phyloP scores from a whole-genome alignment of 2,888 invertebrate species.

The Habroteleia sp. region DNA sequence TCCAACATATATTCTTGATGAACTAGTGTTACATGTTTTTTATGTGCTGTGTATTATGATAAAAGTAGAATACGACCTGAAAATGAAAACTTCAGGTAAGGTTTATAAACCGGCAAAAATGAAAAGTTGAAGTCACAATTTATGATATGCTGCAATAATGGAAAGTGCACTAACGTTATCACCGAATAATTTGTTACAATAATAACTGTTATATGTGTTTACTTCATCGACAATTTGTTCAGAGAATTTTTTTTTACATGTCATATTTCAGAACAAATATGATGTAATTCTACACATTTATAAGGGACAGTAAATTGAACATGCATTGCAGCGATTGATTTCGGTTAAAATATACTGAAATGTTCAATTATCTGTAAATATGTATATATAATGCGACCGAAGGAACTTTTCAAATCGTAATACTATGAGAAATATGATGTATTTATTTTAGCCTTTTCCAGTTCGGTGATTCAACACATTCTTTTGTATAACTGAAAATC shows the following conservation, averaged over 20 bases:
- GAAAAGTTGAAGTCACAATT: conserved; percentile 33
- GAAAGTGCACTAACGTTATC: conserved; percentile 4
- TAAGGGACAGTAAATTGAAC: too few relatives aligned
- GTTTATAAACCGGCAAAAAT: conserved; percentile 12
- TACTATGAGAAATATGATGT: neutral
- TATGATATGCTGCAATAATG: conserved; percentile 18
- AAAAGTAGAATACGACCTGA: conserved; percentile 29
- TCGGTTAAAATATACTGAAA: too few relatives aligned
- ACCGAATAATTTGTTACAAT: conserved; percentile 36
- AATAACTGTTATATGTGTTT: too few relatives aligned
- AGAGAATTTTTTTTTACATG: too few relatives aligned
- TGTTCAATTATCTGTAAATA: too few relatives aligned
- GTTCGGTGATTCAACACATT: conserved; percentile 12
- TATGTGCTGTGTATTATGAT: conserved; percentile 35
- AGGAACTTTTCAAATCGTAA: conserved; percentile 2
- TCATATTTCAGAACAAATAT: too few relatives aligned
- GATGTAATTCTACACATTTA: too few relatives aligned
- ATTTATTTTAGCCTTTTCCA: neutral
- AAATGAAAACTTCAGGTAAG: conserved; percentile 20
- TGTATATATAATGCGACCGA: too few relatives aligned
- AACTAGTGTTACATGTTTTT: conserved; percentile 35
- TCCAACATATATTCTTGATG: conserved; percentile 40
- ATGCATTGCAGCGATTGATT: too few relatives aligned
- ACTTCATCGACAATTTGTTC: too few relatives aligned
- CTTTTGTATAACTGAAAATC: conserved; percentile 28